phyloP scores from a whole-genome alignment of 1,140 invertebrate species.

The Caenorhabditis remanei region DNA sequence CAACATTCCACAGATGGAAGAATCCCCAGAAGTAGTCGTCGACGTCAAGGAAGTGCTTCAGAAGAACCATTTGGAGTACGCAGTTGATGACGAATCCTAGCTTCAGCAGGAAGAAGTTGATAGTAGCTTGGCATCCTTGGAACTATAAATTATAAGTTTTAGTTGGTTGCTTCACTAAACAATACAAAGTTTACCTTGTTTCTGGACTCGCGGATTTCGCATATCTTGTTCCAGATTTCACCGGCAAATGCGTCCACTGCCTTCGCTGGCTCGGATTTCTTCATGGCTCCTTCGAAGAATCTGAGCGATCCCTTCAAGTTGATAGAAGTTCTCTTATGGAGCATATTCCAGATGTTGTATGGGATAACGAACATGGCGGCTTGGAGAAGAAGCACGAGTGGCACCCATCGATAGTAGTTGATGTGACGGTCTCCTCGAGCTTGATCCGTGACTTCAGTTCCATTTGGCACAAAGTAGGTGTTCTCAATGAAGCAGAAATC shows the following conservation, averaged over 20 bases:
- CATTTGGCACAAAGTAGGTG: slow-evolving; percentile 67
- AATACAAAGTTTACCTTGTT: slow-evolving; percentile 23
- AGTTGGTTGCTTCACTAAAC: background rate
- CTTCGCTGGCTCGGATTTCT: slow-evolving; percentile 14
- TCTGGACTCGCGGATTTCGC: slow-evolving; percentile 31
- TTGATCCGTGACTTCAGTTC: slow-evolving; percentile 14
- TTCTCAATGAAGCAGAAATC: slow-evolving; percentile 69
- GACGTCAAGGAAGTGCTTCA: slow-evolving; percentile 63
- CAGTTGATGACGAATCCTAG: slow-evolving; percentile 65
- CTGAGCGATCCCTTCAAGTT: slow-evolving; percentile 62
- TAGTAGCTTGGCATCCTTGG: slow-evolving; percentile 55
- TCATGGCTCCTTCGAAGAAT: slow-evolving; percentile 64
- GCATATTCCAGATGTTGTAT: slow-evolving; percentile 64
- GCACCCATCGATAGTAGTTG: slow-evolving; percentile 65
- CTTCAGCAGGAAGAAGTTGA: slow-evolving; percentile 67
- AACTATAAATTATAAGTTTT: background rate
- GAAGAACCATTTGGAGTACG: slow-evolving; percentile 64
- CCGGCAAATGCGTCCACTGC: slow-evolving; percentile 5
- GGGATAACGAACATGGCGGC: slow-evolving; percentile 63
- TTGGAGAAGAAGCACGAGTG: slow-evolving; percentile 63
- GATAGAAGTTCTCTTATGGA: slow-evolving; percentile 69
- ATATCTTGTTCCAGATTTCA: slow-evolving; percentile 47
- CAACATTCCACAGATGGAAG: slow-evolving; percentile 59
- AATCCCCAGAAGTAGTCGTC: slow-evolving; percentile 61
- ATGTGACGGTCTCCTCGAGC: slow-evolving; percentile 44